phyloP scores from a whole-genome alignment of 1,140 invertebrate genomes.

The Eciton burchellii region DNA sequence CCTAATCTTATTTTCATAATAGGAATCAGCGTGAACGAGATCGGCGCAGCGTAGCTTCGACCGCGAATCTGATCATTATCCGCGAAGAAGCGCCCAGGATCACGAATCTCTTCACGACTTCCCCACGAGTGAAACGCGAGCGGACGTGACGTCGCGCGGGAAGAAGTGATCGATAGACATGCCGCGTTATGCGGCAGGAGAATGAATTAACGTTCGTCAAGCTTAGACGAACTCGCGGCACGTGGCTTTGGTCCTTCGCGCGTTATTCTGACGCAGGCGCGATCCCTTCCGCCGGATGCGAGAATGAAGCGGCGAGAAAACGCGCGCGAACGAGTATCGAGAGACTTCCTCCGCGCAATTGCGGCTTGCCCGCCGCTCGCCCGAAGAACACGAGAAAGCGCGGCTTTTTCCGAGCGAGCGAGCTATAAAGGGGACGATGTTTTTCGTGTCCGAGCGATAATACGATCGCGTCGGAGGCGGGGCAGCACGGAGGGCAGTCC shows the following conservation, averaged over 20 bases:
- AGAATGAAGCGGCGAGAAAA: conserved; percentile 19
- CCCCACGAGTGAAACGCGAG: not conserved
- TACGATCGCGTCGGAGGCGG: conserved; percentile 65
- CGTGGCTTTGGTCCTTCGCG: not conserved
- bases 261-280: not conserved
- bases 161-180: not conserved
- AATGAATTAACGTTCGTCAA: conserved; percentile 4
- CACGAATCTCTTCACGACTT: not conserved
- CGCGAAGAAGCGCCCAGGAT: not conserved
- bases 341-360: conserved; percentile 20
- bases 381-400: conserved; percentile 1
- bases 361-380: not conserved
- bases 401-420: conserved; percentile 38
- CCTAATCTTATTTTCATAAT: conserved; percentile 4
- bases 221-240: not conserved
- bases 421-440: conserved; percentile 33
- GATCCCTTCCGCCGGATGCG: not conserved
- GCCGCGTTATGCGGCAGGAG: too few species aligned
- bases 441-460: conserved; percentile 59
- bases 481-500: conserved; percentile 66
- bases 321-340: conserved; percentile 44
- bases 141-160: not conserved
- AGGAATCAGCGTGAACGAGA: not conserved
- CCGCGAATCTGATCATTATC: not conserved
- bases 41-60: not conserved